Evolutionary conservation across 2,113 vertebrate genomes (phyloP).

Genomic region (Lampris incognitus): DNA sequence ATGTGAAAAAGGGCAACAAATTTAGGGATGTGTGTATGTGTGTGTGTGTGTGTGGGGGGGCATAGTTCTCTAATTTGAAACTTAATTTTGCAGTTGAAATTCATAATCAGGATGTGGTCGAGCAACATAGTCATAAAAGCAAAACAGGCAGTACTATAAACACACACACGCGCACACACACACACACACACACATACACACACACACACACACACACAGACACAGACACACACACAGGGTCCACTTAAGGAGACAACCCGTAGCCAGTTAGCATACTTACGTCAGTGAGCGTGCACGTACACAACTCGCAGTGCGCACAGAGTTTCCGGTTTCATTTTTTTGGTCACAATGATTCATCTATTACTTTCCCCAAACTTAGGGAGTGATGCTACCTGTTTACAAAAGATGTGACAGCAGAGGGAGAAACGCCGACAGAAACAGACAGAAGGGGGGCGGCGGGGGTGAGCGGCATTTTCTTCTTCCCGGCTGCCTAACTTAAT

Average conservation of each 20-base stretch:
- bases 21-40: background rate
- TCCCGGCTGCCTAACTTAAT: background rate
- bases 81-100: background rate
- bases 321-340: background rate
- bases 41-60: constrained; percentile 8
- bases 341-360: constrained; percentile 21
- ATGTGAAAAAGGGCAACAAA: background rate
- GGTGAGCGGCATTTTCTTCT: constrained; percentile 17
- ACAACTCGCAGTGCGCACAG: too few relatives aligned
- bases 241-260: too few relatives aligned
- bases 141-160: background rate
- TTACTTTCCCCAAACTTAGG: constrained; percentile 14
- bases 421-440: constrained; percentile 1
- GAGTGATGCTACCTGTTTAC: constrained; percentile 23
- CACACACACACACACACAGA: background rate
- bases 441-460: constrained; percentile 5
- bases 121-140: background rate
- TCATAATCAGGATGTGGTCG: constrained; percentile 13
- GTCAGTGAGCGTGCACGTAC: too few relatives aligned
- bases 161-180: background rate
- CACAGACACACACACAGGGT: background rate
- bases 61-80: background rate
- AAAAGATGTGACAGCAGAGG: constrained; percentile 11
- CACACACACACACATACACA: background rate
- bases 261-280: too few relatives aligned